These are phyloP conservation scores for Pristis pectinata DNA, from an alignment of 2,797 vertebrate species.

Conservation along the genomic window DNA sequence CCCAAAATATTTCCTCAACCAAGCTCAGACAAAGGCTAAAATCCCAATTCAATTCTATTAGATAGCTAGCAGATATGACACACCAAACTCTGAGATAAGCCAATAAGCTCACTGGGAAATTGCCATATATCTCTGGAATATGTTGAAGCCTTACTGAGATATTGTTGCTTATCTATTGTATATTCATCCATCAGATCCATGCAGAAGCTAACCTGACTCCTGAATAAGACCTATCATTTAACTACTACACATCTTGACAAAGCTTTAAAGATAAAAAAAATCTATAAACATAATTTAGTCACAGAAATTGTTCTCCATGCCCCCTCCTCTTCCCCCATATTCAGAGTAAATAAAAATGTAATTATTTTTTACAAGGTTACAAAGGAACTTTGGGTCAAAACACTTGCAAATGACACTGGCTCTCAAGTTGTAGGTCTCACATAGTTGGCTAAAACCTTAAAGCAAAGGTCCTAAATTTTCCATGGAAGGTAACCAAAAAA, in stretches of 20 bases:
- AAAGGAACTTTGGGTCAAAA: not conserved
- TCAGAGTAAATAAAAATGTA: not conserved
- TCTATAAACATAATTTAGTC: not conserved
- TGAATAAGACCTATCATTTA: not conserved
- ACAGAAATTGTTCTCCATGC: not conserved
- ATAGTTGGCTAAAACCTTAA: not conserved
- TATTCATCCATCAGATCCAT: not conserved
- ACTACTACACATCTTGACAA: not conserved
- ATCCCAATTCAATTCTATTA: not conserved
- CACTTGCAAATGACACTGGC: not conserved
- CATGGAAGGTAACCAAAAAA: not conserved
- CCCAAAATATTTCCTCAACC: not conserved
- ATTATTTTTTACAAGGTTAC: not conserved
- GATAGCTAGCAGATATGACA: not conserved
- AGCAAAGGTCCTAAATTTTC: not conserved
- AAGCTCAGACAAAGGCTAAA: not conserved
- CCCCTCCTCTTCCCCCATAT: not conserved
- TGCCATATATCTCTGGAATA: not conserved
- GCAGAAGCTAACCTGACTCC: not conserved
- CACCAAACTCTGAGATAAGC: too few species aligned
- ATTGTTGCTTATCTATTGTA: not conserved
- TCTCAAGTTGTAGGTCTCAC: not conserved
- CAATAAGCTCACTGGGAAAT: not conserved
- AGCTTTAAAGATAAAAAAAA: not conserved
- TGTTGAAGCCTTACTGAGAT: not conserved